phyloP scores from a whole-genome alignment of 1,140 invertebrate genomes.

The Hylyphantes graminicola region DNA sequence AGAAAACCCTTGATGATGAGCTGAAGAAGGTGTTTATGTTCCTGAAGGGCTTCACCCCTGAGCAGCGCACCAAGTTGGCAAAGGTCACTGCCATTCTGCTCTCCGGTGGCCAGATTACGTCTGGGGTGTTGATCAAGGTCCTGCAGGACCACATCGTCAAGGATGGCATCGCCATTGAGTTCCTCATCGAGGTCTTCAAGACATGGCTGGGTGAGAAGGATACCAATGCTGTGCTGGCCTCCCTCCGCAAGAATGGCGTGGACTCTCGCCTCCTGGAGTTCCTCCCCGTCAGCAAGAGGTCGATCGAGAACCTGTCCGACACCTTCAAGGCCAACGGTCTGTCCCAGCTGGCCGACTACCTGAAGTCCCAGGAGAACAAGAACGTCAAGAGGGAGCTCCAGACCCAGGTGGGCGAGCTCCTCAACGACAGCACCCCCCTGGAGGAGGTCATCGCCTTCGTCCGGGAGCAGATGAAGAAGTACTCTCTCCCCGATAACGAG shows the following conservation, averaged over 20 bases:
- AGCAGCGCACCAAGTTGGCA: conserved; percentile 90
- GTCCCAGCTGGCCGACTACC: conserved; percentile 60
- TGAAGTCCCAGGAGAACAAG: conserved; percentile 76
- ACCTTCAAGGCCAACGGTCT: conserved; percentile 62
- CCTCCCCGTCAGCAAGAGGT: conserved; percentile 61
- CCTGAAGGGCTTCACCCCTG: conserved; percentile 91
- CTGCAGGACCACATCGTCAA: conserved; percentile 89
- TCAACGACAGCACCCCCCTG: conserved; percentile 82
- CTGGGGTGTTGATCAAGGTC: conserved; percentile 76
- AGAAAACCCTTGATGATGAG: conserved; percentile 97
- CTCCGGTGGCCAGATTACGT: conserved; percentile 84
- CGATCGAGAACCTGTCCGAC: conserved; percentile 55
- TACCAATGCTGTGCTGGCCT: conserved; percentile 82
- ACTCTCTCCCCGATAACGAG: conserved; percentile 88
- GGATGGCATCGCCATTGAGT: conserved; percentile 90
- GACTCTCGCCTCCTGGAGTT: conserved; percentile 74
- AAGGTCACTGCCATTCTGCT: conserved; percentile 94
- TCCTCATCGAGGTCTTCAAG: conserved; percentile 90
- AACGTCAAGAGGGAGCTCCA: conserved; percentile 85
- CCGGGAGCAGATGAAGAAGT: conserved; percentile 84
- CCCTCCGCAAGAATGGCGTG: conserved; percentile 88
- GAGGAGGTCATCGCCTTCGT: conserved; percentile 82
- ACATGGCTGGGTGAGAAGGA: conserved; percentile 93
- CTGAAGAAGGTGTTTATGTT: conserved; percentile 96
- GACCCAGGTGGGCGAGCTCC: conserved; percentile 79